These are phyloP conservation scores for Tor tambroides DNA, from an alignment of 2,113 vertebrate genomes.

Conservation along the genomic window DNA sequence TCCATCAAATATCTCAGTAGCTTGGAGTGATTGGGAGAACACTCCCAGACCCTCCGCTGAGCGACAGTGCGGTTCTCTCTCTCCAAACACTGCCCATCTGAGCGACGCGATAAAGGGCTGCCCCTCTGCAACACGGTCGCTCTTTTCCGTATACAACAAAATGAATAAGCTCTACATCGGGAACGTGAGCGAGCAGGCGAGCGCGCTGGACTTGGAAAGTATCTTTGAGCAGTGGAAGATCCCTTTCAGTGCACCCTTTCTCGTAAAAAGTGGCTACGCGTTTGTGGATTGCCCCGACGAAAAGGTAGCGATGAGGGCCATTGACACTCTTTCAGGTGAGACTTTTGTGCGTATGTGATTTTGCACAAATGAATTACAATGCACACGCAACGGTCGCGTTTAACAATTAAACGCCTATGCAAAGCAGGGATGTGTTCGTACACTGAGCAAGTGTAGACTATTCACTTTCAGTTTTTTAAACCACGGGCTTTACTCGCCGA, in stretches of 20 bases:
- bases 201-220: constrained; percentile 93
- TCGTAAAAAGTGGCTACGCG: constrained; percentile 96
- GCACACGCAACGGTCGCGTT: neutral
- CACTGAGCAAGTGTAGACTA: neutral
- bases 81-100: constrained; percentile 71
- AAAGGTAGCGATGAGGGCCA: constrained; percentile 96
- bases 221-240: constrained; percentile 98
- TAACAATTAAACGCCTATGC: constrained; percentile 21
- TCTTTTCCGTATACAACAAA: constrained; percentile 71
- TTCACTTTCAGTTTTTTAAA: constrained; percentile 23
- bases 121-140: constrained; percentile 32
- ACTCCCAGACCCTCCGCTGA: constrained; percentile 74
- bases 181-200: constrained; percentile 94
- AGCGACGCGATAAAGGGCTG: constrained; percentile 65
- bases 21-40: constrained; percentile 71
- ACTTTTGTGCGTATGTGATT: neutral
- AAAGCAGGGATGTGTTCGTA: neutral
- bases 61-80: constrained; percentile 71
- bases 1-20: constrained; percentile 77
- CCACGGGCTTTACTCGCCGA: constrained; percentile 21
- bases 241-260: constrained; percentile 90
- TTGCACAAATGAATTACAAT: neutral
- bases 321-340: constrained; percentile 97
- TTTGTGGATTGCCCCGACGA: constrained; percentile 99
- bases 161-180: constrained; percentile 99